Conservation (phyloP, 2,113 vertebrate species). For the Axis porcinus region DNA sequence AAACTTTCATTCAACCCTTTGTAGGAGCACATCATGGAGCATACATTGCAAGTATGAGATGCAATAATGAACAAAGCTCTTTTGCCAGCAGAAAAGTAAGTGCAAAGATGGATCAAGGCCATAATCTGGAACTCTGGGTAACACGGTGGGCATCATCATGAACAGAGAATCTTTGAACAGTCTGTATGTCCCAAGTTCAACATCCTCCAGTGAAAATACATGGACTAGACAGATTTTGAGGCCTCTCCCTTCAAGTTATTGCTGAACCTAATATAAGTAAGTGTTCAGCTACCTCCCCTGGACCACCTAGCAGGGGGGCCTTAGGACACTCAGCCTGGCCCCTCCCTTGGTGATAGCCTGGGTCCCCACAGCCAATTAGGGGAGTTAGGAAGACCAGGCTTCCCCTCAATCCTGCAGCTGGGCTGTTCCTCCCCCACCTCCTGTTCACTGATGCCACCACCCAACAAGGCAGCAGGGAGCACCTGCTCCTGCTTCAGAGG, state of each 20-base stretch:
- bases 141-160: too few relatives aligned
- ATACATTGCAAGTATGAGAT: neutral
- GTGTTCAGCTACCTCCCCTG: neutral
- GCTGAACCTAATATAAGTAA: neutral
- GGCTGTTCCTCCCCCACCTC: neutral
- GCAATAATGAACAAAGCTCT: neutral
- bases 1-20: neutral
- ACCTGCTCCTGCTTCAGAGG: neutral
- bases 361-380: neutral
- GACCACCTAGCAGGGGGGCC: neutral
- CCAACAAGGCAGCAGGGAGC: neutral
- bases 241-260: neutral
- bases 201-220: neutral
- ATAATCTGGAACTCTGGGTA: neutral
- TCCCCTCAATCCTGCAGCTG: fast-evolving
- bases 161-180: neutral
- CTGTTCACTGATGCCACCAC: fast-evolving
- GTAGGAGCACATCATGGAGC: neutral
- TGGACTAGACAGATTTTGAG: neutral
- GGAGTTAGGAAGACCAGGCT: fast-evolving
- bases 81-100: neutral
- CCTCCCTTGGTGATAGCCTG: neutral
- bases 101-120: neutral
- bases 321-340: neutral
- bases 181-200: neutral